Evolutionary conservation across 2,888 invertebrate genomes (phyloP), one percentile per base, ranked within the genome.

Genomic region (Clitarchus hookeri): DNA sequence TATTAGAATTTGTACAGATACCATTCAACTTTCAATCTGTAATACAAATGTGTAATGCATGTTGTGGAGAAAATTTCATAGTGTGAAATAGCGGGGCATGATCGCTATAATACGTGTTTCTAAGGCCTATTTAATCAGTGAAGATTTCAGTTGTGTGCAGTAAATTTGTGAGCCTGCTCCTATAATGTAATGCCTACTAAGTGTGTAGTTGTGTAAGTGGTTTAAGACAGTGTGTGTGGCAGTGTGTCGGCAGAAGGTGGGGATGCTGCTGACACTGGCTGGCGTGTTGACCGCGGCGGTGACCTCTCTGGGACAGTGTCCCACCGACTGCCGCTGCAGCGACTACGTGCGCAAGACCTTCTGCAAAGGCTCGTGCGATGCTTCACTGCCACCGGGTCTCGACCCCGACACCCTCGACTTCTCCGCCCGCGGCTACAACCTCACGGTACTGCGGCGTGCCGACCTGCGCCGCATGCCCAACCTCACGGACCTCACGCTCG

Each of bases 401-500:
- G n/a, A 27, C 82, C 36, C 82, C 19, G 3, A 82, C 1, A 82
- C 36, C 3, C 27, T 82, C 4, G 82, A 82, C 36, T 27, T 82
- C 82, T 82, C 82, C 82, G 82, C 82, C 26, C 6, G 11, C 16
- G 44, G 44, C 82, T 82, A 19, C 44, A 82, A 82, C 44, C 27
- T 82, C 27, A 82, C 82, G 0, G 82, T 82, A 12, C 82, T 82
- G 27, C 82, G 44, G 19, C 27, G 44, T 6, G 19, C 16, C 1
- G 82, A 82, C 44, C 9, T 82, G 27, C 36, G 26, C 6, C 8
- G 27, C 13, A 8, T 26, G 44, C 27, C 27, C 16, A 23, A 19
- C 36, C 82, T 82, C 36, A 82, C 82, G 27, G 82, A 82, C 44
- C 82, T 82, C 82, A 27, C 13, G 25, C 44, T 82, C 36, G 82